These are phyloP conservation scores for Holotrichia oblita DNA, from an alignment of 1,140 invertebrate genomes.

Conservation along the genomic window DNA sequence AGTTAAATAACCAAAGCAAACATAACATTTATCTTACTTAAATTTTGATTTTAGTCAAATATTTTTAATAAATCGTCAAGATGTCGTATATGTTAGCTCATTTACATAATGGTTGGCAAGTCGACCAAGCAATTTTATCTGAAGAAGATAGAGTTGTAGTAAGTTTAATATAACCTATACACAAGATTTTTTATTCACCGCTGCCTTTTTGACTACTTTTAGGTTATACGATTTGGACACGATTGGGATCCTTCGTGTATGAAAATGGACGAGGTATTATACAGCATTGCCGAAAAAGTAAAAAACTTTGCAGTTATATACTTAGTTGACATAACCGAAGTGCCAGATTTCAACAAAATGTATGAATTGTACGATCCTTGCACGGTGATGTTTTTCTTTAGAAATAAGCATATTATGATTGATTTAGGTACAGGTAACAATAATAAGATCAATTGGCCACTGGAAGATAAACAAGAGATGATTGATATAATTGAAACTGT, in stretches of 20 bases:
- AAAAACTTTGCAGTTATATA: constrained; percentile 99
- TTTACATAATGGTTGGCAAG: constrained; percentile 99
- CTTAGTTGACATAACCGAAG: constrained; percentile 97
- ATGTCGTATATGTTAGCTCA: constrained; percentile 99
- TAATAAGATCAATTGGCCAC: constrained; percentile 99
- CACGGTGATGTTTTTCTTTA: constrained; percentile 99
- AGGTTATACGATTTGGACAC: constrained; percentile 97
- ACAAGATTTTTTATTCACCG: no score
- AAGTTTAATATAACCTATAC: constrained; percentile 52
- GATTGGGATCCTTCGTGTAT: constrained; percentile 99
- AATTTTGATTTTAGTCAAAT: no score
- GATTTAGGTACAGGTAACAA: constrained; percentile 99
- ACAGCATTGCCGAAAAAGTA: constrained; percentile 98
- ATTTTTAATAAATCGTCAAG: neutral
- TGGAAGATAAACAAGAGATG: constrained; percentile 99
- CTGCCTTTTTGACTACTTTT: constrained; percentile 48
- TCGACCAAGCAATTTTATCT: constrained; percentile 97
- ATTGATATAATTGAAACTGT: constrained; percentile 99
- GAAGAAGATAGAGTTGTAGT: constrained; percentile 98
- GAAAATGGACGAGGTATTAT: constrained; percentile 99
- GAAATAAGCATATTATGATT: constrained; percentile 99
- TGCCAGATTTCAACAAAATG: constrained; percentile 99
- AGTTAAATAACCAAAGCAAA: no score
- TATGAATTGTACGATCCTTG: constrained; percentile 99
- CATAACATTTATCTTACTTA: no score